These are phyloP conservation scores for Crotalus horridus DNA, from an alignment of 2,113 vertebrate genomes.

Conservation along the genomic window DNA sequence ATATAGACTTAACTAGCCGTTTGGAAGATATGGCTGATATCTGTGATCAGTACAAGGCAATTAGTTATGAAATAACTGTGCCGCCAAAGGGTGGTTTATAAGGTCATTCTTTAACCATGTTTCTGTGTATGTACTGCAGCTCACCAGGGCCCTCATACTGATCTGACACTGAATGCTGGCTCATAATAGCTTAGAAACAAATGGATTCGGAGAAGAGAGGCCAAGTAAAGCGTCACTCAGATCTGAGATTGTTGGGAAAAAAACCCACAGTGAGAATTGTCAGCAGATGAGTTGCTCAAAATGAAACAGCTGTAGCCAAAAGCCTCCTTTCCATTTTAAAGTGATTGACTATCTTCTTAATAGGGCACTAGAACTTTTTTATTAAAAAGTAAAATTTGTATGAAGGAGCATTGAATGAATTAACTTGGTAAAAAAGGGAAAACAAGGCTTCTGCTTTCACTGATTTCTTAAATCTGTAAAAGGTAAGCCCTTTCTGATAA, in stretches of 20 bases:
- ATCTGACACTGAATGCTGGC: constrained; percentile 14
- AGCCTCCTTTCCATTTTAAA: constrained; percentile 1
- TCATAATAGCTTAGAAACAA: constrained; percentile 3
- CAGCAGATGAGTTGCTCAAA: neutral
- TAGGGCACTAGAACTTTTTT: neutral
- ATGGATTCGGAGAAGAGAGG: neutral
- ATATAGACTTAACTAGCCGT: constrained; percentile 62
- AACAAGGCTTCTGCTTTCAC: constrained; percentile 26
- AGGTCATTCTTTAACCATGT: neutral
- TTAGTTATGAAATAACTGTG: constrained; percentile 44
- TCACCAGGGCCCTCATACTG: constrained; percentile 30
- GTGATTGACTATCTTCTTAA: neutral
- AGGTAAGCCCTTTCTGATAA: constrained; percentile 7
- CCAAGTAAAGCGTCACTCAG: neutral
- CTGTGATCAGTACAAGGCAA: constrained; percentile 51
- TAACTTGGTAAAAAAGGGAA: neutral
- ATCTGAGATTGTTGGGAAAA: neutral
- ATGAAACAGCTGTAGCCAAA: neutral
- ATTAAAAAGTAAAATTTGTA: neutral
- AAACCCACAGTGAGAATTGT: neutral
- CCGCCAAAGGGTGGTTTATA: constrained; percentile 33
- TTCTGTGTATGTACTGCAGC: neutral
- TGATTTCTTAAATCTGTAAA: constrained; percentile 60
- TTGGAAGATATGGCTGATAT: constrained; percentile 56
- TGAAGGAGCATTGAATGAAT: accelerated